Conservation (phyloP, 2,888 invertebrate genomes). For the Drosophila tanythrix region DNA sequence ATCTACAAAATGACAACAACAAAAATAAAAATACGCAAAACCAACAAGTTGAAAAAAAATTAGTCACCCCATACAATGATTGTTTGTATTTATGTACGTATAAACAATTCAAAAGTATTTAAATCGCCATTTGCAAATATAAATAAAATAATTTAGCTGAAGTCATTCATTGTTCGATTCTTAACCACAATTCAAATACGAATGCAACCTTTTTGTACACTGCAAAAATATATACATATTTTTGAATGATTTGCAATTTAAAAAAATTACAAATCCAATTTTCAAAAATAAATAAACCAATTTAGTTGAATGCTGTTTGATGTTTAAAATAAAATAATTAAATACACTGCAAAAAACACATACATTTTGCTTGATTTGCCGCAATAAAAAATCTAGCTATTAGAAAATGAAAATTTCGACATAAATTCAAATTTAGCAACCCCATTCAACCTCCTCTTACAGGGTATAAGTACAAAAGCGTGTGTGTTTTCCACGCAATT, state of each 20-base stretch:
- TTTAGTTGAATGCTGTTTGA: background rate
- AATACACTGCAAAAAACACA: background rate
- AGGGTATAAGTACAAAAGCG: constrained; percentile 26
- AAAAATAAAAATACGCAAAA: constrained; percentile 19
- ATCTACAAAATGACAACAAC: constrained; percentile 46
- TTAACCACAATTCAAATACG: constrained; percentile 52
- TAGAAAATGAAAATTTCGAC: background rate
- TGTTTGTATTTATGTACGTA: constrained; percentile 38
- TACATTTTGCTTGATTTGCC: background rate
- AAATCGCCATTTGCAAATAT: constrained; percentile 53
- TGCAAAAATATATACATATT: background rate
- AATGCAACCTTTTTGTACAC: background rate
- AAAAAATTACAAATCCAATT: too few species aligned
- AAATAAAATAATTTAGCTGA: constrained; percentile 29
- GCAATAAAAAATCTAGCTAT: background rate
- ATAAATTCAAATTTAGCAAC: background rate
- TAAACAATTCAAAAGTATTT: constrained; percentile 53
- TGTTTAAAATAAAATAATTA: background rate
- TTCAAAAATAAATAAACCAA: background rate
- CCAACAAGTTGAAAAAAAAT: constrained; percentile 59
- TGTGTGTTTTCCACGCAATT: constrained; percentile 5
- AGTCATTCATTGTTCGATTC: constrained; percentile 58
- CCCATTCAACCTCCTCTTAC: background rate
- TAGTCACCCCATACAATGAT: constrained; percentile 57
- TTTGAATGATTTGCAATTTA: background rate